Percentiles rank a stretch among this genome's conserved stretches.
Conservation (phyloP, 2,888 invertebrate species). For the Sceliomorpha sp. region DNA sequence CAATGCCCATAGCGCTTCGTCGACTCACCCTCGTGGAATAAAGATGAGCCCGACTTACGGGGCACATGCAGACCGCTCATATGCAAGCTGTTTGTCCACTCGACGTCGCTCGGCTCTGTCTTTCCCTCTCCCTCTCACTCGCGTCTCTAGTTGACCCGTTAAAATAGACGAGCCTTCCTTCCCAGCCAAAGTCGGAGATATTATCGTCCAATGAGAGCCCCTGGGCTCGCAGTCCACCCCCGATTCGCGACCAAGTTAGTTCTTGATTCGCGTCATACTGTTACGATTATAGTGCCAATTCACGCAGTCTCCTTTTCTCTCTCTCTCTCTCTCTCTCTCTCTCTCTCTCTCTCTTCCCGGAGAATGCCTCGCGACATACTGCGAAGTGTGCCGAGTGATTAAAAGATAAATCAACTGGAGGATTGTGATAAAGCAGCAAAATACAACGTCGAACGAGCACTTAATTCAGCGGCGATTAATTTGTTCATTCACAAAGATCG, state of each 20-base stretch:
- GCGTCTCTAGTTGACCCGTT: slow-evolving; percentile 63
- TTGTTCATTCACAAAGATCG: too few species aligned
- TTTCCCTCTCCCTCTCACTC: slow-evolving; percentile 1
- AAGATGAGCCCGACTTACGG: slow-evolving; percentile 20
- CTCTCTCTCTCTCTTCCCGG: too few species aligned
- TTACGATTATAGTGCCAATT: not conserved
- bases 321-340: too few species aligned
- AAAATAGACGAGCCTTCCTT: slow-evolving; percentile 76
- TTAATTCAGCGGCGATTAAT: too few species aligned
- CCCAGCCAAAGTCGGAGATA: slow-evolving; percentile 71
- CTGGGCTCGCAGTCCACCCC: slow-evolving; percentile 68
- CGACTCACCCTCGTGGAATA: slow-evolving; percentile 42
- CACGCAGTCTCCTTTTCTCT: too few species aligned
- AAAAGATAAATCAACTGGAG: too few species aligned
- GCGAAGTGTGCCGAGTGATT: too few species aligned
- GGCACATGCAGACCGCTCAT: slow-evolving; percentile 5
- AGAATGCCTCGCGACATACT: too few species aligned
- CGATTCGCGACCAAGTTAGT: slow-evolving; percentile 66
- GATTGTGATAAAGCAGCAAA: too few species aligned
- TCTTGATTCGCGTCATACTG: slow-evolving; percentile 27
- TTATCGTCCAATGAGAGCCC: slow-evolving; percentile 66
- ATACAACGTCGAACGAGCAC: too few species aligned
- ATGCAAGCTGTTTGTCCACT: slow-evolving; percentile 14
- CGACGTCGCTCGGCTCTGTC: slow-evolving; percentile 13
- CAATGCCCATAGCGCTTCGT: too few species aligned